Base-by-base conservation (phyloP, 37 sponge, comb jelly and placozoan genomes). In the Beroe ovata region DNA sequence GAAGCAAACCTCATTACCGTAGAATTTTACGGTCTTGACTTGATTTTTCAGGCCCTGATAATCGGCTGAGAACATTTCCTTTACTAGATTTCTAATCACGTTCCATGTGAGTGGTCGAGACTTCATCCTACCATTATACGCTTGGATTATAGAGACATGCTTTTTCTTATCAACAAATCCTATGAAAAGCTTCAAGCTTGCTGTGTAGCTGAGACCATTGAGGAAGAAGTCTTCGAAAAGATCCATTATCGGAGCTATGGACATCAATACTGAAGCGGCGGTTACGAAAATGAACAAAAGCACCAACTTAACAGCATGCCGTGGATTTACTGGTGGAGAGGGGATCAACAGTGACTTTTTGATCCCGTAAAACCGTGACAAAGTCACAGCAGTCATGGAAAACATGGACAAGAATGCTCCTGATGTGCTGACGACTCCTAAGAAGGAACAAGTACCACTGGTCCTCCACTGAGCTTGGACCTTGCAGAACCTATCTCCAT, bases 51-150 rank as follows among this genome's bases (percentile, higher is more conserved):
- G 8, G 19, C 29, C 30, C 8, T 37, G 4, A 32, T 20, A 26
- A 20, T 66, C 69, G 32, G 29, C 16, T 14, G 69, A 32, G 16
- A 33, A 66, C 69, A 66, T 66, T 66, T 30, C 30, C 2, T 16
- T 18, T 26, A 66, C 35, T 37, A 66, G 2, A 29, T 66, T 33
- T 11, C 34, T 66, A 33, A 66, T 66, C 69, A 32, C 8, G 16
- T 66, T 18, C 69, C 69, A 66, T 6, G 36, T 66, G 29, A 66
- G 30, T 8, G 16, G 16, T 2, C 18, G 18, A 19, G 1, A 0
- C 16, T 66, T 66, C 69, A 66, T 66, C 2, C 30, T 26, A 29
- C 69, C 69, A 14, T 66, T 29, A 66, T 66, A 66, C 30, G 69
- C 69, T 32, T 66, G 36, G 8, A 66, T 1, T 1, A 66, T 30